Evolutionary conservation across 2,888 invertebrate species (phyloP).

Genomic region (Seira sanloemensis): DNA sequence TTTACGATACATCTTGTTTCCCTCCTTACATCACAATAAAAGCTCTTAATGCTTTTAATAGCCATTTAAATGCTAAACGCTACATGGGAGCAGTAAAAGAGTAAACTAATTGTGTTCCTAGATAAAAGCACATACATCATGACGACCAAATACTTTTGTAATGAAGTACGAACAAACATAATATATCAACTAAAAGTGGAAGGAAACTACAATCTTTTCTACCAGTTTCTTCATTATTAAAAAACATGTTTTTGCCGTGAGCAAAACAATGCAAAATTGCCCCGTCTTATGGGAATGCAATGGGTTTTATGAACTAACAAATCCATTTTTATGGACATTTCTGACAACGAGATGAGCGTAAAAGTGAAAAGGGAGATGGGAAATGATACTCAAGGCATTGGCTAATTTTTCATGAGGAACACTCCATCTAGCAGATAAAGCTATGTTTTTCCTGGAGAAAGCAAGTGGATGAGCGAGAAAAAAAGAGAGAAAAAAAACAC

Average conservation of each 20-base stretch:
- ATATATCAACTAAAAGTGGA: background rate
- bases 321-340: too few relatives aligned
- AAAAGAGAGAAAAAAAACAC: too few relatives aligned
- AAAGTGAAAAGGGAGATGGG: too few relatives aligned
- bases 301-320: too few relatives aligned
- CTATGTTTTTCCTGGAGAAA: background rate
- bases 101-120: background rate
- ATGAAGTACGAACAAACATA: conserved; percentile 30
- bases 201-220: background rate
- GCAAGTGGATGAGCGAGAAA: background rate
- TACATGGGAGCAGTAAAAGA: conserved; percentile 10
- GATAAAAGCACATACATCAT: conserved; percentile 34
- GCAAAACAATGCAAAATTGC: too few relatives aligned
- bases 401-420: background rate
- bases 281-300: too few relatives aligned
- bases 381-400: background rate
- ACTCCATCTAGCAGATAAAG: background rate
- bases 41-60: conserved; percentile 8
- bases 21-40: background rate
- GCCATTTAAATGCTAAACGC: conserved; percentile 44
- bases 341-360: too few relatives aligned
- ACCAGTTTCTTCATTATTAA: background rate
- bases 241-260: too few relatives aligned
- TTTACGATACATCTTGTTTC: conserved; percentile 11
- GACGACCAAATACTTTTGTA: conserved; percentile 6